phyloP scores from a whole-genome alignment of 2,113 vertebrate genomes.

The Cinclus mexicanus region DNA sequence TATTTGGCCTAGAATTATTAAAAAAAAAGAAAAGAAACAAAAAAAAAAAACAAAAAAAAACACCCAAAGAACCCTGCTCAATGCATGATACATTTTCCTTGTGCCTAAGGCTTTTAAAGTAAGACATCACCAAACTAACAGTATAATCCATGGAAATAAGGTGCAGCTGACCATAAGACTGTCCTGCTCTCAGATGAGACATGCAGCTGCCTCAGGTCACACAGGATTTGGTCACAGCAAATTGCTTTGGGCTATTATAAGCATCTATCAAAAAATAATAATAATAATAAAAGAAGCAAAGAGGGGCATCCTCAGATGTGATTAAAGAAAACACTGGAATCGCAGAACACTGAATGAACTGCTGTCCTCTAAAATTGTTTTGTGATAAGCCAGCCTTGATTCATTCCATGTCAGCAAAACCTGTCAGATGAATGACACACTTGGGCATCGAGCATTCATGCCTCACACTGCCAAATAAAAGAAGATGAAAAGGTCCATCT shows the following conservation, averaged over 20 bases:
- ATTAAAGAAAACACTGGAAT: constrained; percentile 5
- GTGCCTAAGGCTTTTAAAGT: background rate
- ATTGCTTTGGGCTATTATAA: background rate
- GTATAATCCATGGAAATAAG: background rate
- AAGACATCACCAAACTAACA: background rate
- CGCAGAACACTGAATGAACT: background rate
- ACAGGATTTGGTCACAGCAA: background rate
- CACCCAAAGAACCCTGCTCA: background rate
- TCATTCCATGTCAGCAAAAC: constrained; percentile 26
- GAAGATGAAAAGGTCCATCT: constrained; percentile 37
- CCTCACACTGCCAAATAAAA: constrained; percentile 10
- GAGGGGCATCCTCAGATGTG: background rate
- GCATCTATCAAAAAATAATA: background rate
- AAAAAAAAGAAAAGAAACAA: no score
- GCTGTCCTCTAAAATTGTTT: constrained; percentile 19
- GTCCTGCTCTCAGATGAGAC: background rate
- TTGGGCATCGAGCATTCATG: constrained; percentile 13
- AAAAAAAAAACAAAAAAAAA: background rate
- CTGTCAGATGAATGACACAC: constrained; percentile 44
- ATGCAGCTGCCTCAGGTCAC: background rate
- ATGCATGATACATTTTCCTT: background rate
- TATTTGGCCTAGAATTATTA: background rate
- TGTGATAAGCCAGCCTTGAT: constrained; percentile 23
- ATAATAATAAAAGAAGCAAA: background rate
- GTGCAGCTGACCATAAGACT: background rate